phyloP scores from a whole-genome alignment of 2,797 vertebrate species.

The Anableps anableps region DNA sequence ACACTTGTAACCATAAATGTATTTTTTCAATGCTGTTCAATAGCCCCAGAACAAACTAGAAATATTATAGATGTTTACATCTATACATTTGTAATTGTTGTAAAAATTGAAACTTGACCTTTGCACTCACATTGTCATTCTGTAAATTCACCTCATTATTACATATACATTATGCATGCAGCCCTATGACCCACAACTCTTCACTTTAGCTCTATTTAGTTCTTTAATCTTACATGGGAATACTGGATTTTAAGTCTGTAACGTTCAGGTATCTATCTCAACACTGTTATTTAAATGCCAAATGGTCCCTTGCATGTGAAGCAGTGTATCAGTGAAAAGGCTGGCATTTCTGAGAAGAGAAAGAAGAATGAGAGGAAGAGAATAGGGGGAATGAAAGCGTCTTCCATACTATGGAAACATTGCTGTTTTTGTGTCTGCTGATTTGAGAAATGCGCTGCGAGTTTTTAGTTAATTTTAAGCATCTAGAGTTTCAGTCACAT shows the following conservation, averaged over 20 bases:
- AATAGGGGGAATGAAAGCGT: too few relatives aligned
- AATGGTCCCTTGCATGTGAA: constrained; percentile 24
- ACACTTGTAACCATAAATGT: neutral
- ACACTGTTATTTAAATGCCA: constrained; percentile 66
- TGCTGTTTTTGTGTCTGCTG: neutral
- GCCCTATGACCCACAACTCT: neutral
- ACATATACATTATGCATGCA: neutral
- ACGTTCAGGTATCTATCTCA: constrained; percentile 7
- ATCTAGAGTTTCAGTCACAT: neutral
- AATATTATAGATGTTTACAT: neutral
- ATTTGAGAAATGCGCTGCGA: neutral
- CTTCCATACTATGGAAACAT: neutral
- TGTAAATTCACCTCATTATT: neutral
- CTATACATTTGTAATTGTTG: neutral
- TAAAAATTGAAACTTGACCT: neutral
- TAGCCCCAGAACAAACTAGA: neutral
- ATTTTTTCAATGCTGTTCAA: neutral
- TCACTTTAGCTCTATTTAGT: neutral
- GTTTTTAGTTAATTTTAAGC: constrained; percentile 5
- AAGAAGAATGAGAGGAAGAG: constrained; percentile 25
- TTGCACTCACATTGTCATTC: neutral
- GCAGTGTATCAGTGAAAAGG: constrained; percentile 26
- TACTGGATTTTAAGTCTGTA: constrained; percentile 29
- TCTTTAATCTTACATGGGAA: neutral
- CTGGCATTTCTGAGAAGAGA: constrained; percentile 56